Conservation (phyloP, 2,888 invertebrate species). For the Phortica okadai region DNA sequence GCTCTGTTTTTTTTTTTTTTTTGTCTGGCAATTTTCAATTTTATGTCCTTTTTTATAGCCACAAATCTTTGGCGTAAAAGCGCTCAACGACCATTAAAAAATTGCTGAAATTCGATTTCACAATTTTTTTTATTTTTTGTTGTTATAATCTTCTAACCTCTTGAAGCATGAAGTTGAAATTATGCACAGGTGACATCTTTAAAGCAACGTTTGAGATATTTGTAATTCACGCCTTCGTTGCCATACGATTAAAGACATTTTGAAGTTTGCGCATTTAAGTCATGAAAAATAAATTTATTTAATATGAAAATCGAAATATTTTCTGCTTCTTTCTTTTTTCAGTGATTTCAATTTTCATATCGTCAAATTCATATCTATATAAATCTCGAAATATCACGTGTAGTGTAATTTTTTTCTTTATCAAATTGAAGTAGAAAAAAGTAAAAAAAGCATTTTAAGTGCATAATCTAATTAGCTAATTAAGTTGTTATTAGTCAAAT, state of each 20-base stretch:
- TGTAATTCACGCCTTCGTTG: not conserved
- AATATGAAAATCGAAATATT: not conserved
- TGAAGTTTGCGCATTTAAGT: not conserved
- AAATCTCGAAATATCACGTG: constrained; percentile 13
- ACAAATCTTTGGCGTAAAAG: constrained; percentile 24
- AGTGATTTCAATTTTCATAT: constrained; percentile 5
- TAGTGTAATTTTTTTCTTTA: not conserved
- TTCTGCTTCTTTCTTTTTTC: constrained; percentile 6
- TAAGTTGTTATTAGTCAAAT: constrained; percentile 2
- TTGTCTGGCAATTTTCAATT: not conserved
- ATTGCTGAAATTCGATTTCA: not conserved
- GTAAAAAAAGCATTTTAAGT: not conserved
- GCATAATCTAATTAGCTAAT: constrained; percentile 12
- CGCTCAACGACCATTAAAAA: constrained; percentile 19
- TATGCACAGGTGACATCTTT: not conserved
- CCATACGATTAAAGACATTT: not conserved
- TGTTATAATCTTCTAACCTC: not conserved
- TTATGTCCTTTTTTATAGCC: constrained; percentile 23
- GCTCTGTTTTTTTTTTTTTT: constrained; percentile 3
- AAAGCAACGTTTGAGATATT: not conserved
- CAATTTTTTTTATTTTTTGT: not conserved
- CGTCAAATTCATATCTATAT: constrained; percentile 14
- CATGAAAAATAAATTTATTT: not conserved
- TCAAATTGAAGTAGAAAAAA: not conserved
- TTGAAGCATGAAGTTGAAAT: not conserved